Evolutionary conservation across 2,797 vertebrate genomes (phyloP).

Genomic region (Neoniphon sammara): DNA sequence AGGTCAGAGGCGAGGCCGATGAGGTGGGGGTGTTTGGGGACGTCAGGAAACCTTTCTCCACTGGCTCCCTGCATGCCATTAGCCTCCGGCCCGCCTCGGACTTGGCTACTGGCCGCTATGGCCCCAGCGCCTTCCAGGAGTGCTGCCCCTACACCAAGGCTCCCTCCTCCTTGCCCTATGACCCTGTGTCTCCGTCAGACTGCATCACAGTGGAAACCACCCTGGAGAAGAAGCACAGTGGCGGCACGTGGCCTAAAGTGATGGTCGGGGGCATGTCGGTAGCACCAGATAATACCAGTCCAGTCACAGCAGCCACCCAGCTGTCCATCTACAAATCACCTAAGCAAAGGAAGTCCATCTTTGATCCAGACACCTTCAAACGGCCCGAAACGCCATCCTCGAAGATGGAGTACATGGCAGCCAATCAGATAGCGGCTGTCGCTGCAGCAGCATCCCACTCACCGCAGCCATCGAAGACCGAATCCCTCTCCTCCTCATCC

Average conservation of each 20-base stretch:
- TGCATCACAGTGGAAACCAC: constrained; percentile 81
- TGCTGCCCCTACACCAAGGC: constrained; percentile 82
- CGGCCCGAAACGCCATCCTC: constrained; percentile 90
- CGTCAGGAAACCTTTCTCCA: constrained; percentile 84
- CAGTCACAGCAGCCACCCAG: constrained; percentile 84
- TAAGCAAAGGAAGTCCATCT: constrained; percentile 95
- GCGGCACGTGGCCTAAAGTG: constrained; percentile 97
- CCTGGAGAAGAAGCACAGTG: constrained; percentile 89
- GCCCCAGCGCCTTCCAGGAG: constrained; percentile 88
- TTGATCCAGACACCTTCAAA: constrained; percentile 95
- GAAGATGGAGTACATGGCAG: constrained; percentile 89
- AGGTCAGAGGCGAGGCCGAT: constrained; percentile 80
- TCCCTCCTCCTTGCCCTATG: constrained; percentile 84
- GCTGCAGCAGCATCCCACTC: constrained; percentile 81
- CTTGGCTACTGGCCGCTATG: constrained; percentile 86
- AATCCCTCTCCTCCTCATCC: constrained; percentile 89
- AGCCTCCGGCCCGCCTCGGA: constrained; percentile 83
- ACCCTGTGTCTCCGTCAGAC: constrained; percentile 81
- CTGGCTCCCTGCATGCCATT: constrained; percentile 79
- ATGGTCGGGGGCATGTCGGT: constrained; percentile 87
- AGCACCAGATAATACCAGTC: constrained; percentile 76
- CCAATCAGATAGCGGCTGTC: constrained; percentile 82
- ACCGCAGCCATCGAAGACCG: constrained; percentile 88
- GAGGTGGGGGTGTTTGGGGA: constrained; percentile 71
- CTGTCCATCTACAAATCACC: constrained; percentile 97